Conservation (phyloP, 2,888 invertebrate species). For the Cataglyphis altisquamis region DNA sequence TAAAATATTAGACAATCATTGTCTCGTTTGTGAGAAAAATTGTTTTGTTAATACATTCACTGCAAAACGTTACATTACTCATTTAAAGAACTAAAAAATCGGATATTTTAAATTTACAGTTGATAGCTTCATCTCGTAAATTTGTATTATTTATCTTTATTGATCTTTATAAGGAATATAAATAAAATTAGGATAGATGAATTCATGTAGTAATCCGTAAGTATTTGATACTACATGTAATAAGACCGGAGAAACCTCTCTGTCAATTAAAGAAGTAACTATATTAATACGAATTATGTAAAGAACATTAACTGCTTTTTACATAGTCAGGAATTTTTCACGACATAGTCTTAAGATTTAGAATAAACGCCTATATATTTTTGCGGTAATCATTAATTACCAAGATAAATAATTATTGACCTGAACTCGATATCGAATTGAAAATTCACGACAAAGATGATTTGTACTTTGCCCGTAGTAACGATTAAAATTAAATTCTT, state of each 20-base stretch:
- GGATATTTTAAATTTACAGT: slow-evolving; percentile 15
- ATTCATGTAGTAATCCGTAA: slow-evolving; percentile 7
- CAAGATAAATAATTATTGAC: neutral
- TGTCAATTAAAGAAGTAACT: neutral
- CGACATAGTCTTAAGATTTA: slow-evolving; percentile 16
- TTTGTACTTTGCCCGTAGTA: slow-evolving; percentile 53
- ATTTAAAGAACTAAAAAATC: neutral
- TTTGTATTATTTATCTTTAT: neutral
- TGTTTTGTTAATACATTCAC: neutral
- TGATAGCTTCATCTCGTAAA: slow-evolving; percentile 16
- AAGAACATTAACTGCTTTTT: neutral
- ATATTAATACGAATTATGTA: neutral
- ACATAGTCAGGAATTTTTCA: neutral
- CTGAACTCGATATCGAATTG: neutral
- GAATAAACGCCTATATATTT: slow-evolving; percentile 15
- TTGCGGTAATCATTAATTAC: slow-evolving; percentile 10
- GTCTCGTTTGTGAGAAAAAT: neutral
- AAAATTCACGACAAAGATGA: slow-evolving; percentile 8
- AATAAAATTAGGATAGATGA: neutral
- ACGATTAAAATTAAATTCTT: slow-evolving; percentile 27
- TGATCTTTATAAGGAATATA: neutral
- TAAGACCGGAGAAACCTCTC: neutral
- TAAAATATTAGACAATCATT: neutral
- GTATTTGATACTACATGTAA: neutral
- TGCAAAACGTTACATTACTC: neutral